These are phyloP conservation scores for Calidris pugnax DNA, from an alignment of 2,113 vertebrate species.

Conservation along the genomic window DNA sequence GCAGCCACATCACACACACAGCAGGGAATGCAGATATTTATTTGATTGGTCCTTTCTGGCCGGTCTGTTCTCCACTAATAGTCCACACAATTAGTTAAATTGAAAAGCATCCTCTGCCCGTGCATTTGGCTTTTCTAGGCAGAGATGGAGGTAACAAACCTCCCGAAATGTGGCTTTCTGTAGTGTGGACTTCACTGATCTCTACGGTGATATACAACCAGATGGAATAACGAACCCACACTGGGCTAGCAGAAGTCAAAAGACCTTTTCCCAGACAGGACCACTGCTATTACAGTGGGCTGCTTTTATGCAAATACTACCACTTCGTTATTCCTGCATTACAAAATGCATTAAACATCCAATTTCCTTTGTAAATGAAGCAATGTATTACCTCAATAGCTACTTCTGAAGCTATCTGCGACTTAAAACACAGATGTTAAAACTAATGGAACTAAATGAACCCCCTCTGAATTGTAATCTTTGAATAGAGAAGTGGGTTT, in stretches of 20 bases:
- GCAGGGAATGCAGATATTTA: neutral
- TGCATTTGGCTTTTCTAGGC: neutral
- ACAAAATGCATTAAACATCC: neutral
- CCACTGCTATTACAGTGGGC: neutral
- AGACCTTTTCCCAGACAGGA: neutral
- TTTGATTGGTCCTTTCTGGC: neutral
- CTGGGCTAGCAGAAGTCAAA: neutral
- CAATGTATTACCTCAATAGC: neutral
- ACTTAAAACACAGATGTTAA: slow-evolving; percentile 35
- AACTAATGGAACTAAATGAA: slow-evolving; percentile 34
- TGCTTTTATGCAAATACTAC: neutral
- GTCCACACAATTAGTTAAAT: neutral
- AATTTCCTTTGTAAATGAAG: slow-evolving; percentile 36
- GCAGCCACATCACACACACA: fast-evolving
- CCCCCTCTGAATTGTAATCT: neutral
- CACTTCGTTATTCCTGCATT: neutral
- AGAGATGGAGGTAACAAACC: neutral
- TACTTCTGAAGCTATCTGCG: slow-evolving; percentile 8
- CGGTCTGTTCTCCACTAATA: neutral
- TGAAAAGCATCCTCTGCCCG: neutral
- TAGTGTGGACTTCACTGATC: neutral
- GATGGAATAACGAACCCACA: neutral
- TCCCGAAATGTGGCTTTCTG: neutral
- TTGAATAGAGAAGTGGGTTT: neutral
- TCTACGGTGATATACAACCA: neutral